Evolutionary conservation across 2,113 vertebrate species (phyloP).

Genomic region (Alligator sinensis): DNA sequence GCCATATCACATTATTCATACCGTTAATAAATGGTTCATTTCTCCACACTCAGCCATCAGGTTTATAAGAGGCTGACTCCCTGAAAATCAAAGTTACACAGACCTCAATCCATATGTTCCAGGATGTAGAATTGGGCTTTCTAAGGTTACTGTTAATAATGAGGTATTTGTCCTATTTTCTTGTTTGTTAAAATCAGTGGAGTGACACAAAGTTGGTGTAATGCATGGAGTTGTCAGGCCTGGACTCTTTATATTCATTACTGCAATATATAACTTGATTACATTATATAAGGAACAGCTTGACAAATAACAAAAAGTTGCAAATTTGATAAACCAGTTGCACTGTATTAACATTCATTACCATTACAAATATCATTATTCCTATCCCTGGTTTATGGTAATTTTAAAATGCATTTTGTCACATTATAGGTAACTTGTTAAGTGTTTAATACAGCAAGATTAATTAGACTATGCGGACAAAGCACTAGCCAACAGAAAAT

Average conservation of each 20-base stretch:
- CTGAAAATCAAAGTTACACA: neutral
- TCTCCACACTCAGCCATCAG: neutral
- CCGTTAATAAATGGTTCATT: neutral
- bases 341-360: neutral
- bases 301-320: neutral
- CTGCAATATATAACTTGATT: neutral
- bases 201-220: neutral
- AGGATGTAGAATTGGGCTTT: neutral
- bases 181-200: neutral
- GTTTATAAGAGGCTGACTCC: neutral
- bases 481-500: neutral
- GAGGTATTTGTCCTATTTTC: neutral
- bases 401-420: constrained; percentile 31
- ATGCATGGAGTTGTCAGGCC: neutral
- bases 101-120: neutral
- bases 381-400: neutral
- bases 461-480: neutral
- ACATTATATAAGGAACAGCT: neutral
- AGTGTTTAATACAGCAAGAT: neutral
- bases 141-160: neutral
- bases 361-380: neutral
- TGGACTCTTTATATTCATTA: neutral
- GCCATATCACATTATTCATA: neutral
- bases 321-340: neutral
- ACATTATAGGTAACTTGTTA: neutral